A percentile compares a stretch with the other conserved stretches of the same genome.
Evolutionary conservation across 2,113 vertebrate species (phyloP).

Genomic region (Myanophis thanlyinensis): DNA sequence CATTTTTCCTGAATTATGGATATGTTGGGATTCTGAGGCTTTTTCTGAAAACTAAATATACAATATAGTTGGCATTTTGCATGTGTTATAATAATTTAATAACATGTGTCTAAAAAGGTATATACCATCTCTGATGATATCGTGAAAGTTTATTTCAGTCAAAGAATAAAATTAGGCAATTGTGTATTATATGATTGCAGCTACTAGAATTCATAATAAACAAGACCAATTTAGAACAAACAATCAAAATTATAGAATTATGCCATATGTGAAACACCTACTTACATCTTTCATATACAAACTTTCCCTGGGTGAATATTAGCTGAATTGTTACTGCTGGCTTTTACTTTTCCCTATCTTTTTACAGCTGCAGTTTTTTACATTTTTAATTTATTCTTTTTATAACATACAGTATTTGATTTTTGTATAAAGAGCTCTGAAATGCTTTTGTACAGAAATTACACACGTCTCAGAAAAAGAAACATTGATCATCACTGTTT

Average conservation of each 20-base stretch:
- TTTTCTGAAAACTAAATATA: background rate
- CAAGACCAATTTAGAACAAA: background rate
- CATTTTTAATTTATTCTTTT: background rate
- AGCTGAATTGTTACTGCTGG: background rate
- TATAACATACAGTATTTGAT: background rate
- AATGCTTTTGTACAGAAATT: background rate
- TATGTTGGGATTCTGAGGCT: background rate
- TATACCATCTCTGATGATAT: background rate
- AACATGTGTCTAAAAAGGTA: background rate
- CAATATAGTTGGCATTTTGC: background rate
- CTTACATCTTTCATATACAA: background rate
- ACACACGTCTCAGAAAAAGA: background rate
- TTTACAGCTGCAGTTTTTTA: background rate
- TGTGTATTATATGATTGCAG: background rate
- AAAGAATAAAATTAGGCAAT: background rate
- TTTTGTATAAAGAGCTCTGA: background rate
- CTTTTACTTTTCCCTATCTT: background rate
- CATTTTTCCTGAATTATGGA: background rate
- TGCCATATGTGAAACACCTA: background rate
- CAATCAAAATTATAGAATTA: background rate
- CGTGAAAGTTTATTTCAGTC: background rate
- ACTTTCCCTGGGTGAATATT: background rate
- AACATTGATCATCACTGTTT: background rate
- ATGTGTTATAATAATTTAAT: background rate
- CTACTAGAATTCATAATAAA: background rate